phyloP scores from a whole-genome alignment of 2,888 invertebrate genomes.

The Neoaliturus tenellus region DNA sequence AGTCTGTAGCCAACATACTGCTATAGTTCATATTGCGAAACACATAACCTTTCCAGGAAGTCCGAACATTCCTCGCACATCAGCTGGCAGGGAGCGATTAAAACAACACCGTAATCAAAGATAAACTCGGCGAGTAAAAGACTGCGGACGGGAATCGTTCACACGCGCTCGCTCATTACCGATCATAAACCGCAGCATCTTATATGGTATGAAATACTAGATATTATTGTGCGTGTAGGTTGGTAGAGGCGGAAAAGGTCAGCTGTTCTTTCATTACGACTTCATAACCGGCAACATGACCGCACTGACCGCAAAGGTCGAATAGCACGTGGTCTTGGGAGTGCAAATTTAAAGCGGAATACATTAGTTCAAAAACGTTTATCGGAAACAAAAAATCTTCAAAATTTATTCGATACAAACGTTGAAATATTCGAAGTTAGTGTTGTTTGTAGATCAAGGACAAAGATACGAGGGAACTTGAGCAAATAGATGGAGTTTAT shows the following conservation, averaged over 20 bases:
- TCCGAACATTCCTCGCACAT: background rate
- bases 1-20: too few species aligned
- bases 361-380: too few species aligned
- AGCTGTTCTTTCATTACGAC: conserved; percentile 8
- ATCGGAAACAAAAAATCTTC: too few species aligned
- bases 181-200: conserved; percentile 37
- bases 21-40: too few species aligned
- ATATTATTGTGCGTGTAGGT: conserved; percentile 46
- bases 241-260: conserved; percentile 36
- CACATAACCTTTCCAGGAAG: too few species aligned
- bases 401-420: too few species aligned
- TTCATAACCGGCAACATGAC: background rate
- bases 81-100: background rate
- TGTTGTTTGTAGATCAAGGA: too few species aligned
- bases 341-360: too few species aligned
- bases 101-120: background rate
- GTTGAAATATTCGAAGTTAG: too few species aligned
- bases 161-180: conserved; percentile 24
- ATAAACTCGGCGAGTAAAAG: background rate
- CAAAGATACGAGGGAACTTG: too few species aligned
- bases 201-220: conserved; percentile 48
- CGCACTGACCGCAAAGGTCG: background rate
- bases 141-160: background rate
- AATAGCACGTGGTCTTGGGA: background rate
- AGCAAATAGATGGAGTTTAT: too few species aligned